phyloP scores from a whole-genome alignment of 2,888 invertebrate species.

The Luperina nickerlii region DNA sequence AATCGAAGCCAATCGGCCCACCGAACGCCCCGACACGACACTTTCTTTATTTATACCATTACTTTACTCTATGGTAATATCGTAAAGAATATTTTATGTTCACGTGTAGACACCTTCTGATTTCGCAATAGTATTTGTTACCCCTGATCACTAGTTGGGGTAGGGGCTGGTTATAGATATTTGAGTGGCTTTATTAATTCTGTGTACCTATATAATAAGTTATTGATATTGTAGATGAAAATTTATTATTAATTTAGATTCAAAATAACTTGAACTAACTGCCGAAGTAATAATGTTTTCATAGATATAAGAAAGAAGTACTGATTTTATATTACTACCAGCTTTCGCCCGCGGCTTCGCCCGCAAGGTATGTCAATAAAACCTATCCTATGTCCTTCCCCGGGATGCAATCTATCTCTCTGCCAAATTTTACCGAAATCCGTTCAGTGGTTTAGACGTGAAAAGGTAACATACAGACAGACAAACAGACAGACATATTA shows the following conservation, averaged over 20 bases:
- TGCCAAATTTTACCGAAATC: no score
- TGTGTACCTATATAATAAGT: not conserved
- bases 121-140: constrained; percentile 71
- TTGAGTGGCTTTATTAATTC: constrained; percentile 34
- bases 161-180: constrained; percentile 57
- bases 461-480: no score
- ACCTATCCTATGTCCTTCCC: no score
- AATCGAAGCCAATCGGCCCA: constrained; percentile 89
- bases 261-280: not conserved
- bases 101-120: constrained; percentile 76
- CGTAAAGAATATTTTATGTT: constrained; percentile 84
- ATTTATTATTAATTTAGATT: not conserved
- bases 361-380: no score
- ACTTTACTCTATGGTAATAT: constrained; percentile 81
- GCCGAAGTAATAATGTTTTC: not conserved
- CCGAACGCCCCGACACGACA: constrained; percentile 84
- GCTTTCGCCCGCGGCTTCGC: no score
- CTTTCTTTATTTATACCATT: constrained; percentile 86
- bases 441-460: no score
- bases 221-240: not conserved
- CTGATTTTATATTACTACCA: no score
- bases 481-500: no score
- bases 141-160: constrained; percentile 55
- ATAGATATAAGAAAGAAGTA: not conserved
- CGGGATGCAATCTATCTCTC: no score